A percentile compares a stretch with the other conserved stretches of the same genome.
phyloP scores from a whole-genome alignment of 2,797 vertebrate genomes.

The Toxotes lorentzi region DNA sequence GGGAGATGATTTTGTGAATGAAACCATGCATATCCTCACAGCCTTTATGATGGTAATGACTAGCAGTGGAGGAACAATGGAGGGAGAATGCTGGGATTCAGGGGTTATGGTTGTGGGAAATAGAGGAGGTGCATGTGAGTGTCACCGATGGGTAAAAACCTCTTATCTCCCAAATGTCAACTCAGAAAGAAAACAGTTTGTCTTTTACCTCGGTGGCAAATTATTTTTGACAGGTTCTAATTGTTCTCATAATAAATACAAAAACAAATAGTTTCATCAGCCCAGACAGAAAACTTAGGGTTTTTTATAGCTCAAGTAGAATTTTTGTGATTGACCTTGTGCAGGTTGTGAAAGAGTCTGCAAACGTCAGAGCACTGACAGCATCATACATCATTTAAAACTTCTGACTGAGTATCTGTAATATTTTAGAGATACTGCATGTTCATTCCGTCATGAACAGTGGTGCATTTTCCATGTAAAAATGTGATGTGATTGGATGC shows the following conservation, averaged over 20 bases:
- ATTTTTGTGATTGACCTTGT: neutral
- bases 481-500: too few relatives aligned
- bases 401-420: neutral
- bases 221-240: neutral
- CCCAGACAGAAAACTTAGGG: too few relatives aligned
- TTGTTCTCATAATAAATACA: neutral
- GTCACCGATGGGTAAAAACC: constrained; percentile 41
- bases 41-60: constrained; percentile 94
- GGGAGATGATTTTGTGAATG: constrained; percentile 92
- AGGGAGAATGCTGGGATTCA: constrained; percentile 83
- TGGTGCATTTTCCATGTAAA: too few relatives aligned
- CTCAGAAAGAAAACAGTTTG: neutral
- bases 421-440: too few relatives aligned
- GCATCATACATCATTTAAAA: neutral
- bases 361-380: neutral
- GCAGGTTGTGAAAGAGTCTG: neutral
- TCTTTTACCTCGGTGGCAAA: neutral
- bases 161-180: constrained; percentile 28
- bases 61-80: constrained; percentile 83
- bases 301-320: too few relatives aligned
- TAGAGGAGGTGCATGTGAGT: constrained; percentile 59
- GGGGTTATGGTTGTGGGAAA: constrained; percentile 81
- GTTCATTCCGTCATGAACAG: too few relatives aligned
- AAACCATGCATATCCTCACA: constrained; percentile 89
- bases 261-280: too few relatives aligned